Base-by-base conservation (phyloP, 2,888 invertebrate species). In the Podotricha telesiphe region DNA sequence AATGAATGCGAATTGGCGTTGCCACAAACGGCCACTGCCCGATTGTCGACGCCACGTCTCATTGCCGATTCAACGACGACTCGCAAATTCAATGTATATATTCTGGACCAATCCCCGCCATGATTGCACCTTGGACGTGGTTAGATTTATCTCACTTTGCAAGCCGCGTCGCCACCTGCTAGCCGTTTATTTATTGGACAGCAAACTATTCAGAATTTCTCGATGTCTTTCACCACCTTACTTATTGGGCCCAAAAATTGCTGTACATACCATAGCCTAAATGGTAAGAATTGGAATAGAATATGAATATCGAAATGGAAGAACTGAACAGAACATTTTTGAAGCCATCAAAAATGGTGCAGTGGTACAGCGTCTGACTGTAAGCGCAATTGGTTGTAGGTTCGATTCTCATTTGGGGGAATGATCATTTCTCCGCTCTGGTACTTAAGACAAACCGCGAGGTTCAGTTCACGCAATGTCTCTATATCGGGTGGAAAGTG, bases 11-110 rank as follows among this genome's bases (percentile, higher is more conserved):
- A 84, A 86, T 89, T 87, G 89, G 84, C 84, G 86, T 85, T 84
- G 86, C 87, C 91, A 79, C 85, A 85, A 89, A 88, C 89, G 86
- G 85, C 84, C 86, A 80, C 80, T 79, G 83, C 82, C 87, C 88
- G 89, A 90, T 90, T 88, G 88, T 86, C 85, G 87, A 84, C 82
- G 86, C 84, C 88, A 88, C 88, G 88, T 86, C 86, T 86, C 87
- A 90, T 90, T 91, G 85, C 80, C 79, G 79, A 84, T 84, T 84
- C 87, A 85, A 82, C 82, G 79, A 79, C 78, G 77, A 79, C 82
- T 82, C 82, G 79, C 82, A 83, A 85, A 86, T 87, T 88, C 81
- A 82, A 79, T 78, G 76, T 82, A 80, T 83, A 80, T 83, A 79
- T 82, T 80, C 81, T 79, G 77, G 77, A 74, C 76, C 80, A 82